phyloP scores from a whole-genome alignment of 2,797 vertebrate genomes.

The Acipenser oxyrinchus region DNA sequence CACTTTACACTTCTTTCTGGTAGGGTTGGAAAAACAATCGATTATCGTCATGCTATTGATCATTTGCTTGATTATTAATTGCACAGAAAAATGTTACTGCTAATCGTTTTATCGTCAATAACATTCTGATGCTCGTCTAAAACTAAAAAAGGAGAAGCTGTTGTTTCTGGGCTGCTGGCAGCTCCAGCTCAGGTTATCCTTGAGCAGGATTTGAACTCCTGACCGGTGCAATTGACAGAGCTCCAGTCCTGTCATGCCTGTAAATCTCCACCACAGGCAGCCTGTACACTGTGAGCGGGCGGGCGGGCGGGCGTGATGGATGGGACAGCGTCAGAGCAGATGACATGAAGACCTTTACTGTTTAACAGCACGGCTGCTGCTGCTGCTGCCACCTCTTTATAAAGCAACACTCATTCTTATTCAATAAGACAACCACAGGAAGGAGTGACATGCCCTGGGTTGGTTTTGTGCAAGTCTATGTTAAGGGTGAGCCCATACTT shows the following conservation, averaged over 20 bases:
- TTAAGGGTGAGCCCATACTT: too few species aligned
- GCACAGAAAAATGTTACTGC: too few species aligned
- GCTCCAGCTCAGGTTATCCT: constrained; percentile 34
- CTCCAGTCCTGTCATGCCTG: constrained; percentile 1
- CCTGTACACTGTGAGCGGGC: background rate
- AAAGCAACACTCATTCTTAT: constrained; percentile 31
- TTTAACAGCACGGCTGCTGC: background rate
- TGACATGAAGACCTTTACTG: constrained; percentile 15
- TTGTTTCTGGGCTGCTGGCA: constrained; percentile 22
- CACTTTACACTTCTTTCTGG: constrained; percentile 11
- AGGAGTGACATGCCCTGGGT: constrained; percentile 17
- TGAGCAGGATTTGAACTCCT: constrained; percentile 26
- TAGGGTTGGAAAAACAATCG: too few species aligned
- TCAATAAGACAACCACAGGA: constrained; percentile 20
- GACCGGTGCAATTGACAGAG: constrained; percentile 11
- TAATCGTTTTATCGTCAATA: too few species aligned
- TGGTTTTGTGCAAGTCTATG: too few species aligned
- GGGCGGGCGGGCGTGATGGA: constrained; percentile 6
- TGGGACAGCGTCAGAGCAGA: constrained; percentile 4
- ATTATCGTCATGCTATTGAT: too few species aligned
- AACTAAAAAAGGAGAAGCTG: background rate
- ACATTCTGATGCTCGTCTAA: too few species aligned
- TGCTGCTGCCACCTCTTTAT: constrained; percentile 5
- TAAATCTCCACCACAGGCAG: constrained; percentile 11
- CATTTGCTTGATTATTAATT: too few species aligned